Evolutionary conservation across 1,140 invertebrate species (phyloP).

Genomic region (Drosophila funebris): DNA sequence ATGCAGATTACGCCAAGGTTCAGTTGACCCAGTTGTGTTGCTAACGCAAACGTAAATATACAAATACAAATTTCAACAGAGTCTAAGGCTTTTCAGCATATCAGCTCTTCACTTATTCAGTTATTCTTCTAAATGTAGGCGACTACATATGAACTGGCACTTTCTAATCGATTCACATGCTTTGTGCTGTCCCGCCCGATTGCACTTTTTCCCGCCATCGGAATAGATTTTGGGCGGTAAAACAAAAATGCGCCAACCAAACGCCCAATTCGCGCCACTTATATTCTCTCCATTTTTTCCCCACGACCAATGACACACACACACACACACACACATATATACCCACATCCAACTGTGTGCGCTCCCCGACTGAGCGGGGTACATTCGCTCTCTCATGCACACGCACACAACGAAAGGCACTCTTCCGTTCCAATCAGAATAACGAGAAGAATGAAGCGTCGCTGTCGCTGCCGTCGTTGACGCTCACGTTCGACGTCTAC

Average conservation of each 20-base stretch:
- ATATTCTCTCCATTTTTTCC: constrained; percentile 62
- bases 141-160: constrained; percentile 11
- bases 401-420: constrained; percentile 43
- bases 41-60: neutral
- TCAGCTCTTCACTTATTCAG: neutral
- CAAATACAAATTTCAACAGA: neutral
- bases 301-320: constrained; percentile 54
- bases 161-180: constrained; percentile 59
- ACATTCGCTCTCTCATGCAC: constrained; percentile 21
- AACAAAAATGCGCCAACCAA: constrained; percentile 75
- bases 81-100: neutral
- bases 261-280: constrained; percentile 76
- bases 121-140: neutral
- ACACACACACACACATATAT: constrained; percentile 20
- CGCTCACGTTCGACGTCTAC: constrained; percentile 7
- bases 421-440: constrained; percentile 74
- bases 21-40: constrained; percentile 3
- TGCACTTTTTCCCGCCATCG: constrained; percentile 76
- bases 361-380: constrained; percentile 26
- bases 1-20: neutral
- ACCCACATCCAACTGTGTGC: constrained; percentile 19
- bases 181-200: constrained; percentile 49
- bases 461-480: constrained; percentile 12
- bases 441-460: constrained; percentile 41
- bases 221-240: constrained; percentile 79